Base-by-base conservation (phyloP, 2,888 invertebrate species). In the Glyphotaelius pellucidus region DNA sequence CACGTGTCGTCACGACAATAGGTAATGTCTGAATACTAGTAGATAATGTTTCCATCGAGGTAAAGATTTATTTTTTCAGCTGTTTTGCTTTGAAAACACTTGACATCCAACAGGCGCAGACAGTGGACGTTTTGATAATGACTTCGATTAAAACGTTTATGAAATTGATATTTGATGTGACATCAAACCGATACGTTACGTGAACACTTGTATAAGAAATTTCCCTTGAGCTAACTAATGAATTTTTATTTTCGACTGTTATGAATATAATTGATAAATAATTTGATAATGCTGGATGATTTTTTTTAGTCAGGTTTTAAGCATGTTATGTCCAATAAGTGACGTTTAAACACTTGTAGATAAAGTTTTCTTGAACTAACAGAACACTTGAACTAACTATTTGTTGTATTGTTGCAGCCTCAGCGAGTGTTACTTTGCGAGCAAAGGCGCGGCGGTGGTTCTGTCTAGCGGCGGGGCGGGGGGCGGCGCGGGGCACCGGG, bases 371-470 rank as follows among this genome's bases (percentile, higher is more conserved):
- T 19, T 25, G 67, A 67, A 67, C 67, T 67, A 67, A 67, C 67
- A n/a, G 3, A 15, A n/a, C n/a, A n/a, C n/a, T n/a, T 31, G 32
- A n/a, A n/a, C n/a, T n/a, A n/a, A n/a, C n/a, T 31, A 81, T 81
- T 42, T 83, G 47, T 80, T 38, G 38, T 42, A 93, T 95, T 93
- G 94, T 93, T 94, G 93, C 97, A 98, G 98, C 96, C 97, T 98
- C 96, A 99, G 98, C 97, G 99, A 99, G 97, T 99, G 99, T 96
- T 99, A 99, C 96, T 99, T 99, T 96, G 98, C 99, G 94, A 98
- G 99, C 95, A 99, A 99, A 96, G 99, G 99, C 94, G 98, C 99
- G 94, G 99, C 99, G 94, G 96, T 99, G 96, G 98, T 99, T 95
- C 96, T 99, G 95, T 98, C 97, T 95, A 98, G 98, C 95, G 97